phyloP scores from a whole-genome alignment of 2,113 vertebrate genomes.

The Takifugu bimaculatus region DNA sequence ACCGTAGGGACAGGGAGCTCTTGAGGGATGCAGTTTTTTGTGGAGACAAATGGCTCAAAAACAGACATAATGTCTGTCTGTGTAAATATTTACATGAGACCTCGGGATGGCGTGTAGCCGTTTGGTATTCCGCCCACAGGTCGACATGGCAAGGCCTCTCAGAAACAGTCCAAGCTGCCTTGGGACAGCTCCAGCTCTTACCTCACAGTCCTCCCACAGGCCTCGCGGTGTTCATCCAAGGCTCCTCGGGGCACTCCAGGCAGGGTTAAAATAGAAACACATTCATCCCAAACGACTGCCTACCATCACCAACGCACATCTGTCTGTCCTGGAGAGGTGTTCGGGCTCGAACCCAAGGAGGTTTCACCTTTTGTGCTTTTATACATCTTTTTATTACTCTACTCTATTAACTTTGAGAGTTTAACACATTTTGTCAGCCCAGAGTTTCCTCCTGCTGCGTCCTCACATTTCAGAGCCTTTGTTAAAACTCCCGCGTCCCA shows the following conservation, averaged over 20 bases:
- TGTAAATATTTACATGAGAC: slow-evolving; percentile 16
- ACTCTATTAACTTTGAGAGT: not conserved
- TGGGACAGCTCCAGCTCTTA: slow-evolving; percentile 41
- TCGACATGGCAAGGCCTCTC: slow-evolving; percentile 29
- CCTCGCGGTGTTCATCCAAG: slow-evolving; percentile 5
- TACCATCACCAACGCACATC: slow-evolving; percentile 58
- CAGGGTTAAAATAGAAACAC: slow-evolving; percentile 59
- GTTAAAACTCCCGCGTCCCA: slow-evolving; percentile 14
- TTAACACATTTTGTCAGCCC: slow-evolving; percentile 20
- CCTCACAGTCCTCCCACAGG: slow-evolving; percentile 28
- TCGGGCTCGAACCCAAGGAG: slow-evolving; percentile 43
- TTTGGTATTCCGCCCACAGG: slow-evolving; percentile 44
- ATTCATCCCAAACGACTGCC: slow-evolving; percentile 61
- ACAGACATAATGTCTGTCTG: not conserved
- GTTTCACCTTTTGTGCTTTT: slow-evolving; percentile 22
- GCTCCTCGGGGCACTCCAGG: slow-evolving; percentile 37
- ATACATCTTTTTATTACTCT: slow-evolving; percentile 13
- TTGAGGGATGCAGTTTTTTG: not conserved
- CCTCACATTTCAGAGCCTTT: slow-evolving; percentile 13
- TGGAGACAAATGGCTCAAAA: not conserved
- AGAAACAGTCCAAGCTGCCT: slow-evolving; percentile 28
- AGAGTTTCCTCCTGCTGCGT: slow-evolving; percentile 28
- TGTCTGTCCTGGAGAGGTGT: slow-evolving; percentile 54
- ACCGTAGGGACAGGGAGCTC: not conserved
- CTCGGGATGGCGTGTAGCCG: slow-evolving; percentile 1